Evolutionary conservation across 2,888 invertebrate genomes (phyloP).

Genomic region (Malthinus flaveolus): DNA sequence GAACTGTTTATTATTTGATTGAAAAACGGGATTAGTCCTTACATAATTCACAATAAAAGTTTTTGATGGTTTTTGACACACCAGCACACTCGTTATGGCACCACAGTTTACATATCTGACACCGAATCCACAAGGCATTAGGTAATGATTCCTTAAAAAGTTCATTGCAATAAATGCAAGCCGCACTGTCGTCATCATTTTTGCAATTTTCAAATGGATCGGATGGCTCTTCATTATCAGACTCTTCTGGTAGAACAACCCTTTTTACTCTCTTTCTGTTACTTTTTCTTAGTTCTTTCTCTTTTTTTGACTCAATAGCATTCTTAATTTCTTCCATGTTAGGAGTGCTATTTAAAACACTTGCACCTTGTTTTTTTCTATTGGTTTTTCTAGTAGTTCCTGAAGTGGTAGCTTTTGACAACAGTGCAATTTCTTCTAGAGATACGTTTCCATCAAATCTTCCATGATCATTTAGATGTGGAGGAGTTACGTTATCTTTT

Average conservation of each 20-base stretch:
- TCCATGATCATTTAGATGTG: not conserved
- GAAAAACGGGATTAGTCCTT: too few species aligned
- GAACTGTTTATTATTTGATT: too few species aligned
- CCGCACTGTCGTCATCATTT: constrained; percentile 1
- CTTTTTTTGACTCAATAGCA: too few species aligned
- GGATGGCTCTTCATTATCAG: constrained; percentile 6
- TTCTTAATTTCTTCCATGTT: too few species aligned
- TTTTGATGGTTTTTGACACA: not conserved
- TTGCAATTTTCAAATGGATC: not conserved
- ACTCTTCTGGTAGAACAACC: not conserved
- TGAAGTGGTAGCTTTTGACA: too few species aligned
- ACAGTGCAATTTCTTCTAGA: too few species aligned
- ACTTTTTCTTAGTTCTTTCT: too few species aligned
- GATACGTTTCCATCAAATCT: too few species aligned
- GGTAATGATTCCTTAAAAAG: constrained; percentile 7
- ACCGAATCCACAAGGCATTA: constrained; percentile 9
- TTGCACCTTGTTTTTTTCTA: too few species aligned
- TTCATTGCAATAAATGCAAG: constrained; percentile 12
- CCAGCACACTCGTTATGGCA: not conserved
- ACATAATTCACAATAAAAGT: too few species aligned
- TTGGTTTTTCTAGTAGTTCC: too few species aligned
- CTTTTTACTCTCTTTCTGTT: not conserved
- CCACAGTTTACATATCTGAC: constrained; percentile 4
- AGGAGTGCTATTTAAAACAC: too few species aligned
- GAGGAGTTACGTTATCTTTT: not conserved